Evolutionary conservation across 2,888 invertebrate species (phyloP), one percentile per base, ranked within the genome.

Genomic region (Germaria angustata): DNA sequence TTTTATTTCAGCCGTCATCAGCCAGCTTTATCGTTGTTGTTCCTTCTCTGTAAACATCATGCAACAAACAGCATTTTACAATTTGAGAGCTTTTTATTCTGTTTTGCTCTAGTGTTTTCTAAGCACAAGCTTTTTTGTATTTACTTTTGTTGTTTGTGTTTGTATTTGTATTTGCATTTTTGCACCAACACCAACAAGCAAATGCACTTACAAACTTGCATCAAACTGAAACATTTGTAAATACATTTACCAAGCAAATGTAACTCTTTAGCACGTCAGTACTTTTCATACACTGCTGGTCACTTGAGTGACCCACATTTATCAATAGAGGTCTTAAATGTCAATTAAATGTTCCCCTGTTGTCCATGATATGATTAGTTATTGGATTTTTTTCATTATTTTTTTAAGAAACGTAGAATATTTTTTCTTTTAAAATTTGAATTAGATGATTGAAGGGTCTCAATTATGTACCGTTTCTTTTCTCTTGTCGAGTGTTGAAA

Each of bases 31-130:
- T 6, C 53, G 53, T 28, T 53, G 17, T 68, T 17, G 53, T 17
- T n/a, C 22, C 22, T 32, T 28, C 24, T n/a, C 41, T 24, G 11
- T 36, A 57, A 61, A 49, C 36, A 41, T 41, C 44, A 32, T 55
- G 20, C 44, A 63, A 24, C 20, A 59, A n/a, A 17, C 61, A 63
- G 6, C 28, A 63, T 51, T 51, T 65, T 51, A 24, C 15, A 79
- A 65, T 57, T 73, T 71, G 61, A 80, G 78, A 81, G 80, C 80
- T 80, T 84, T 73, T 44, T 24, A 34, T 1, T 44, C 7, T 36
- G 44, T 53, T 44, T 75, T 17, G 20, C 53, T 34, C 32, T 20
- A 57, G 53, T 41, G 63, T 63, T 17, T n/a, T 85, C 53, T 46
- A 34, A 55, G 22, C 20, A 53, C 53, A 44, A 68, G 24, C 15